Evolutionary conservation across 2,797 vertebrate species (phyloP), one percentile per base, ranked within the genome.

Genomic region (Hypotaenidia philippensis): DNA sequence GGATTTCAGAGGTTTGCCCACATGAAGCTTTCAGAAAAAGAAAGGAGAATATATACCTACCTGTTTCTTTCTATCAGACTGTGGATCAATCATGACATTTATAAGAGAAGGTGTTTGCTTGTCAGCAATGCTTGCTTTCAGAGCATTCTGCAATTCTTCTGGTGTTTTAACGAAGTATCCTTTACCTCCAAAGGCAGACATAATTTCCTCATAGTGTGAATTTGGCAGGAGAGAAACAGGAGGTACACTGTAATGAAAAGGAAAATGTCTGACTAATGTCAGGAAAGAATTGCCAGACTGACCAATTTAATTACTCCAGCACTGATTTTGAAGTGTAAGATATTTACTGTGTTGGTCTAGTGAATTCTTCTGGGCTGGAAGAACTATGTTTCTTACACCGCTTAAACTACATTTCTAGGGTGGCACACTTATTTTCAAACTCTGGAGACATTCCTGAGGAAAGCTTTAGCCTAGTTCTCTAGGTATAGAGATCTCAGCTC

Each of bases 21-120:
- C 6, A 45, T 3, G 20, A 74, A 83, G 9, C 34, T n/a, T 40
- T 25, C 15, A 69, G 44, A 55, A 70, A 75, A 96, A 91, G 96
- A 94, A 96, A 89, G n/a, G 91, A 86, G 85, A 55, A 32, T 34
- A 92, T 4, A 63, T 7, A 89, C 65, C 83, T 97, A 99, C 99
- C 99, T 99, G 99, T 83, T 98, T 97, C 95, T 99, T 99, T 77
- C 99, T 98, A 72, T 98, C 98, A 1, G 99, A 98, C 3, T 98
- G 98, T 2, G 99, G 99, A 93, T 99, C 98, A 61, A 99, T 99
- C 83, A 99, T 98, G 74, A 99, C 98, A 22, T 99, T 99, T 91
- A 99, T 98, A 45, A 99, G 98, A 82, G 98, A 98, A 13, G 99
- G 99, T 49, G 95, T 97, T 74, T 97, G 93, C 93, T 97, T 98